Evolutionary conservation across 2,888 invertebrate species (phyloP), one percentile per base, ranked within the genome.

Genomic region (Apodemia duryi): DNA sequence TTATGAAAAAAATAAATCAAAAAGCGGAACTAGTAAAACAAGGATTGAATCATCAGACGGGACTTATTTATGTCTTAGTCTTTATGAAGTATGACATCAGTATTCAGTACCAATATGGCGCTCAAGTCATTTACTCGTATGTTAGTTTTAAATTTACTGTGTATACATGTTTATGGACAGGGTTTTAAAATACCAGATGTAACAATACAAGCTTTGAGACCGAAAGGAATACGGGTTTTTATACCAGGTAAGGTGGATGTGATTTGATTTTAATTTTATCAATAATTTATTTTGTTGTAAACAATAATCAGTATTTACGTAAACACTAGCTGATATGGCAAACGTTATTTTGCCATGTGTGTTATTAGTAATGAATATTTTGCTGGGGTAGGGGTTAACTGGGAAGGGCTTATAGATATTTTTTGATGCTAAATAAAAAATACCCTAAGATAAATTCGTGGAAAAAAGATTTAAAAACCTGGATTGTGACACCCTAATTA

Each of bases 171-270:
- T 52, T 66, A 65, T 66, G 74, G 73, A 38, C 76, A 77, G 29
- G 64, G 66, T 0, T 82, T 78, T 54, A 72, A 67, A 46, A 69
- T 93, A 2, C 93, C 93, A 0, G 81, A 86, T 60, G 91, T 94
- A 2, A 85, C 75, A n/a, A 86, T 94, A 61, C 87, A 93, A 69
- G 93, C 90, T 1, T 82, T 93, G 1, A 80, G 77, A 64, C 94
- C 94, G 0, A 92, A 80, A 78, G 95, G 95, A 70, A 81, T 95
- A 11, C 81, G 87, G 21, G 92, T 93, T 11, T 94, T 93, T 0
- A 93, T 94, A 74, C 93, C 94, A 72, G 92, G 94, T 94, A 75
- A 28, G 9, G 11, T 52, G n/a, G 38, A 46, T 32, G 32, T 2
- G 28, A 11, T 35, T 13, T 10, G 13, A 7, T n/a, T 21, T 63